These are phyloP conservation scores for Sipha flava DNA, from an alignment of 1,140 invertebrate species.

Conservation along the genomic window DNA sequence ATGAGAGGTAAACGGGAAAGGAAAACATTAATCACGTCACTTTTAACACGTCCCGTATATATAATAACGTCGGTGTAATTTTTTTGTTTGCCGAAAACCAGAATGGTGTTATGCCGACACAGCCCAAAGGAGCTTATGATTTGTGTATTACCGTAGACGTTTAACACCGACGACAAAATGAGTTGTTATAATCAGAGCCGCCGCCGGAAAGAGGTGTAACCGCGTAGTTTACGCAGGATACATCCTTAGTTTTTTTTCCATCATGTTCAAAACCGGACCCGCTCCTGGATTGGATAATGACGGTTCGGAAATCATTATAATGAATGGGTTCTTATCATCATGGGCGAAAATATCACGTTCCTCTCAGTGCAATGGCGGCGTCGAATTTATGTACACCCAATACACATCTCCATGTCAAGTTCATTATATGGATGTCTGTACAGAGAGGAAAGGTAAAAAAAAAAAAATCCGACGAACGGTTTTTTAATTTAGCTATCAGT, in stretches of 20 bases:
- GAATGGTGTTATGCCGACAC: neutral
- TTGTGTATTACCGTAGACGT: neutral
- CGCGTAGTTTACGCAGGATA: neutral
- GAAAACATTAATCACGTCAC: slow-evolving; percentile 28
- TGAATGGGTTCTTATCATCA: slow-evolving; percentile 26
- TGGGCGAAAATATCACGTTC: slow-evolving; percentile 23
- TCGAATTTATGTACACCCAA: neutral
- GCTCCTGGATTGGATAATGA: slow-evolving; percentile 30
- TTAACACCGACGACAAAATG: slow-evolving; percentile 29
- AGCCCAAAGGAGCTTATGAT: slow-evolving; percentile 8
- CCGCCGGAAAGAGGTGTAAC: slow-evolving; percentile 20
- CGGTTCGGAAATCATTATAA: slow-evolving; percentile 21
- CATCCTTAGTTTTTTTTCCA: neutral
- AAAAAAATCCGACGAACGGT: neutral
- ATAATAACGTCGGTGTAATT: neutral
- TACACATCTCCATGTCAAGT: neutral
- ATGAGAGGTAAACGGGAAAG: neutral
- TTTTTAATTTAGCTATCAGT: slow-evolving; percentile 32
- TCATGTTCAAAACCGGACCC: neutral
- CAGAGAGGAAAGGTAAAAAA: neutral
- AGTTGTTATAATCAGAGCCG: slow-evolving; percentile 9
- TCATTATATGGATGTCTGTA: neutral
- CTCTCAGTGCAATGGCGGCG: neutral
- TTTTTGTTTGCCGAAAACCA: slow-evolving; percentile 30
- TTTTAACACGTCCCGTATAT: slow-evolving; percentile 19